Conservation (phyloP, 2,113 vertebrate genomes). For the Clarias magur region DNA sequence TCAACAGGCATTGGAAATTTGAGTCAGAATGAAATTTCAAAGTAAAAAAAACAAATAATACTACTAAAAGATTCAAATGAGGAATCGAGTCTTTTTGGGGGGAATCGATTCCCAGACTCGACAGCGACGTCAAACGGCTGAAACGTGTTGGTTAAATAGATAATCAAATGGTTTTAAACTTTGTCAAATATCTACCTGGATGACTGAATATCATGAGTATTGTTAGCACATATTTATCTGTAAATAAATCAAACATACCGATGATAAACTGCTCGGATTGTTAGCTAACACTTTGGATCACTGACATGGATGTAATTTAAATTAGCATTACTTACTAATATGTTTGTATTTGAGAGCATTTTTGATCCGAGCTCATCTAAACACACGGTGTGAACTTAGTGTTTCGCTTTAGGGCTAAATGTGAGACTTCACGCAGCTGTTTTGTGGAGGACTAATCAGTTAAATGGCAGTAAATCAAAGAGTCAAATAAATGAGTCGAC, state of each 20-base stretch:
- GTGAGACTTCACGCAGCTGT: not conserved
- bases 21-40: not conserved
- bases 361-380: not conserved
- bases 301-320: not conserved
- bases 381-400: not conserved
- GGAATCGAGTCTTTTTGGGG: not conserved
- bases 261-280: not conserved
- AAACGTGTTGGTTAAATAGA: not conserved
- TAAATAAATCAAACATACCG: not conserved
- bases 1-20: not conserved
- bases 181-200: not conserved
- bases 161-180: not conserved
- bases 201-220: not conserved
- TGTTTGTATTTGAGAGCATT: slow-evolving; percentile 57
- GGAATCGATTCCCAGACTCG: not conserved
- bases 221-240: not conserved
- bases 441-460: not conserved
- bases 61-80: not conserved
- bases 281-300: not conserved
- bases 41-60: too few species aligned
- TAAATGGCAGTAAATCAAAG: not conserved
- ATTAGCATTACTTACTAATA: slow-evolving; percentile 47
- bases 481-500: not conserved
- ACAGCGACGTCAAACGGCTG: not conserved
- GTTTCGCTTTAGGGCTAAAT: not conserved